A percentile compares a stretch with the other conserved stretches of the same genome.
Evolutionary conservation across 2,113 vertebrate genomes (phyloP).

Genomic region (Callipepla californica): DNA sequence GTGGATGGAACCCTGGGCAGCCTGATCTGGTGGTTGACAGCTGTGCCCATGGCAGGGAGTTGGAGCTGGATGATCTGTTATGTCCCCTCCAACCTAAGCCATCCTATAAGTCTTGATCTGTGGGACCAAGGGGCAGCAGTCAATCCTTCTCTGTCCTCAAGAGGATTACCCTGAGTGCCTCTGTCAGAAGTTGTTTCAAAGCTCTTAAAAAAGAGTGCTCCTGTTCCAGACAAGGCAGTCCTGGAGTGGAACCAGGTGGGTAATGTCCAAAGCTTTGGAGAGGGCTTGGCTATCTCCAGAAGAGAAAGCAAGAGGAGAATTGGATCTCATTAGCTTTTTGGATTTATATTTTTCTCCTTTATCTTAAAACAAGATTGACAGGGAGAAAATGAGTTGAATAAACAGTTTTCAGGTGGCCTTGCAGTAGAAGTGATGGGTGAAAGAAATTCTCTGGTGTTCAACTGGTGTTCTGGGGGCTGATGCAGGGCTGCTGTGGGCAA

Average conservation of each 20-base stretch:
- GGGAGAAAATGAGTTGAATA: neutral
- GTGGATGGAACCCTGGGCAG: too few species aligned
- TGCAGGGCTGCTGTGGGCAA: accelerated
- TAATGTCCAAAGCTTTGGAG: accelerated
- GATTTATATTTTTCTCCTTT: accelerated
- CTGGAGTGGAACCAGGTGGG: neutral
- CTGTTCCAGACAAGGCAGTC: neutral
- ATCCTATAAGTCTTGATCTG: too few species aligned
- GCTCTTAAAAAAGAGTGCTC: neutral
- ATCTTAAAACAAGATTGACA: accelerated
- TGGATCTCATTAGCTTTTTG: neutral
- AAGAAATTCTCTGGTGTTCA: neutral
- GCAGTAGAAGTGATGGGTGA: neutral
- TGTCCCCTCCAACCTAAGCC: too few species aligned
- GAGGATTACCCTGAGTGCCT: accelerated
- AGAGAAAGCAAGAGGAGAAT: accelerated
- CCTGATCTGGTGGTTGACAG: too few species aligned
- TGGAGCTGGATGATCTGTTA: too few species aligned
- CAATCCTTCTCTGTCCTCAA: accelerated
- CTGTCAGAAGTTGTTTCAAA: neutral
- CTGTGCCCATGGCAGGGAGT: too few species aligned
- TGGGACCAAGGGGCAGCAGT: accelerated
- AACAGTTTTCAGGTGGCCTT: neutral
- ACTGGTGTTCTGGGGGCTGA: neutral
- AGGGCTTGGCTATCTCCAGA: neutral